Conservation (phyloP, 2,113 vertebrate species). For the Strigops habroptila region DNA sequence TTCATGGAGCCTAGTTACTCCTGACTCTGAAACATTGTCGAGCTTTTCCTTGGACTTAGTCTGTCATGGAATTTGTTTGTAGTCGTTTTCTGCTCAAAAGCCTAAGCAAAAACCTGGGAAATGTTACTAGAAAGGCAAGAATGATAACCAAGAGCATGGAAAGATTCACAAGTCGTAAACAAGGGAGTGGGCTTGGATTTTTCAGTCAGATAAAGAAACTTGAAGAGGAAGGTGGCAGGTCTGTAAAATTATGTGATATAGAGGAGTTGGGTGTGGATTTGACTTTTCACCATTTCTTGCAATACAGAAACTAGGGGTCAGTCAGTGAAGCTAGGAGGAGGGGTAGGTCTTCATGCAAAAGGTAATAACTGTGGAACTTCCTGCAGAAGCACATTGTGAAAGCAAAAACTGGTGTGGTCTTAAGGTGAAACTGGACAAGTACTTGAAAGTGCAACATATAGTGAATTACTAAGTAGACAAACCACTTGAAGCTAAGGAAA, state of each 20-base stretch:
- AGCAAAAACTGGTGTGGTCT: neutral
- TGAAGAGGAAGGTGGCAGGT: neutral
- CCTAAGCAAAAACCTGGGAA: neutral
- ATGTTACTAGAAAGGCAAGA: neutral
- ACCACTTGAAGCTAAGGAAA: neutral
- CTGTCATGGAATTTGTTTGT: neutral
- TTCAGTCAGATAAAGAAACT: neutral
- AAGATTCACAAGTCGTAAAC: neutral
- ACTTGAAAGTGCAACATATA: neutral
- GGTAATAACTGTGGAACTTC: neutral
- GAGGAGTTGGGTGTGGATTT: neutral
- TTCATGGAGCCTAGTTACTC: neutral
- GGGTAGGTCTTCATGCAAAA: neutral
- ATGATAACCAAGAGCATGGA: neutral
- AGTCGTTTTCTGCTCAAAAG: neutral
- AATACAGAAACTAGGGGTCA: neutral
- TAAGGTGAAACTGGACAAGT: neutral
- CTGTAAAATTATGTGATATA: neutral
- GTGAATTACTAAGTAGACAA: neutral
- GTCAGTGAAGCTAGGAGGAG: neutral
- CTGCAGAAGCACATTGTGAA: neutral
- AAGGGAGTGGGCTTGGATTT: neutral
- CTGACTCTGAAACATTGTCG: too few relatives aligned
- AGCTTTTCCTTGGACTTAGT: neutral
- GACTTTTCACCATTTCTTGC: neutral